Base-by-base conservation (phyloP, 2,888 invertebrate genomes). In the Aporophyla lueneburgensis region DNA sequence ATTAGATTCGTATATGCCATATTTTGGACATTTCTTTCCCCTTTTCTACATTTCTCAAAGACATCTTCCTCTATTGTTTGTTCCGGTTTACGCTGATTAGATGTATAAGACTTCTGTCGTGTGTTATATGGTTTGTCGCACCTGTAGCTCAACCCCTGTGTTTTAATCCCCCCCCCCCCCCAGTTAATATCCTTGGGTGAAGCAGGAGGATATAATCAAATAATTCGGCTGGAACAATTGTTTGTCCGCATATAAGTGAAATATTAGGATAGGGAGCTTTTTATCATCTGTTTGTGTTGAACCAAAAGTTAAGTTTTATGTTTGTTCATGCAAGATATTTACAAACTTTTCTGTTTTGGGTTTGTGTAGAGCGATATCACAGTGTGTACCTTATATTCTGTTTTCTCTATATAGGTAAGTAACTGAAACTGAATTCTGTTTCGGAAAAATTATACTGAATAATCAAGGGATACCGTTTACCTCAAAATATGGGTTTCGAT, bases 101-200 rank as follows among this genome's bases (percentile, higher is more conserved):
- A n/a, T 49, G 10, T 59, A 46, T 46, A 40, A 12, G 5, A 14
- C 74, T 82, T 81, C 77, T 73, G 73, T 21, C 43, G 10, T 16
- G 19, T 2, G 0, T 2, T 51, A 5, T 5, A 1, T 12, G 0
- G 6, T 53, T 27, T 24, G 21, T n/a, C 86, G 65, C 88, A 87
- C 86, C 86, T 87, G 86, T 87, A 87, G 88, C 78, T 53, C n/a
- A 78, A 75, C 56, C 75, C 79, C 68, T 86, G 86, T 86, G 75
- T 81, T 87, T 86, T 80, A 87, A 80, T 70, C 69, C 75, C 67
- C 74, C 75, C 62, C 33, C 33, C 19, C 66, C 67, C 72, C 58
- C 78, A 59, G 74, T 78, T 78, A 86, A 86, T 81, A 86, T 81
- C 74, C 68, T 86, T 53, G 67, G 70, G 53, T 77, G 68, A 68